These are phyloP conservation scores for Beroe forskalii DNA, from an alignment of 37 sponge, comb jelly and placozoan species.

Conservation along the genomic window DNA sequence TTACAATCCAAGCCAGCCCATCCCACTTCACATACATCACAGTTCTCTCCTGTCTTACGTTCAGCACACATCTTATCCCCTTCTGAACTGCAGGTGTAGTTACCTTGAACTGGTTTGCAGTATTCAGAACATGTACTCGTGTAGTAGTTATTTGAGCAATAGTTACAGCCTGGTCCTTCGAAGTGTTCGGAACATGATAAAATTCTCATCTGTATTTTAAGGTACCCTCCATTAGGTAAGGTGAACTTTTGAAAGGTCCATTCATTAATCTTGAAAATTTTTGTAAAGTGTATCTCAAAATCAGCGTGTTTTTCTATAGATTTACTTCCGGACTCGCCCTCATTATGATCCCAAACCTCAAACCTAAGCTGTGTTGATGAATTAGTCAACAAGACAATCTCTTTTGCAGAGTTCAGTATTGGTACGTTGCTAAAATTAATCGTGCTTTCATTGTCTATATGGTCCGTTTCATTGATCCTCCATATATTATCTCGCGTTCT, in stretches of 20 bases:
- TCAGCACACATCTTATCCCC: not conserved
- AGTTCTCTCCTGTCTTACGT: not conserved
- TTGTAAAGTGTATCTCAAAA: too few relatives aligned
- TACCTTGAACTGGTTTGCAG: not conserved
- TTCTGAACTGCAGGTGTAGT: not conserved
- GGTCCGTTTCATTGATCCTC: not conserved
- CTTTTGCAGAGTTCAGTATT: too few relatives aligned
- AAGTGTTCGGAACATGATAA: not conserved
- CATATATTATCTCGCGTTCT: not conserved
- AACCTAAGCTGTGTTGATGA: not conserved
- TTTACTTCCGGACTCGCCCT: not conserved
- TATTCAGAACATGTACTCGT: not conserved
- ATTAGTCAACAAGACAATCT: too few relatives aligned
- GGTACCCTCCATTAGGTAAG: not conserved
- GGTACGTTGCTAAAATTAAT: not conserved
- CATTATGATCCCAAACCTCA: not conserved
- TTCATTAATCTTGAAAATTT: too few relatives aligned
- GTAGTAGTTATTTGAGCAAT: not conserved
- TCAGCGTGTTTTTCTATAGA: too few relatives aligned
- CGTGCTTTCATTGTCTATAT: not conserved
- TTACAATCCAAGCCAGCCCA: not conserved
- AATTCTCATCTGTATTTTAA: not conserved
- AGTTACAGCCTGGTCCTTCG: not conserved
- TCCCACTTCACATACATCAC: not conserved
- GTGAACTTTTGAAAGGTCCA: too few relatives aligned